A percentile compares a stretch with the other conserved stretches of the same genome.
phyloP scores from a whole-genome alignment of 2,888 invertebrate species.

The Boloria selene region DNA sequence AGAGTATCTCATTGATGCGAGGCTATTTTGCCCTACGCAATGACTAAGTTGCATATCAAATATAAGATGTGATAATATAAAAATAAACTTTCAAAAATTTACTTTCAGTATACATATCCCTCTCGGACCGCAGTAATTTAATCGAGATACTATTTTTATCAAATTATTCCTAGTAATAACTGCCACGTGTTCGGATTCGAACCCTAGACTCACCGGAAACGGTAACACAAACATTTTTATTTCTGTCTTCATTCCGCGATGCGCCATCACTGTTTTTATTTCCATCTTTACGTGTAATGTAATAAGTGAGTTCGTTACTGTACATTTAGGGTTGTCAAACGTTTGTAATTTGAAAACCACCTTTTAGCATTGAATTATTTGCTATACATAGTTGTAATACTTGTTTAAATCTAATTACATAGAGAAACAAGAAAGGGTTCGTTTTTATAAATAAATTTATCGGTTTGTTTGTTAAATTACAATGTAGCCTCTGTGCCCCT shows the following conservation, averaged over 20 bases:
- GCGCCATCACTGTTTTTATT: conserved; percentile 27
- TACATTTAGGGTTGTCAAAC: conserved; percentile 8
- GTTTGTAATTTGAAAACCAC: background rate
- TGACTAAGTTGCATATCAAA: background rate
- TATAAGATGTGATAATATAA: conserved; percentile 1
- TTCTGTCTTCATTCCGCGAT: conserved; percentile 73
- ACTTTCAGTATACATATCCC: conserved; percentile 14
- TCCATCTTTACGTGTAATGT: conserved; percentile 9
- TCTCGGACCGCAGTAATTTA: conserved; percentile 55
- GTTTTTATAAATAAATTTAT: no score
- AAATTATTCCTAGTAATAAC: conserved; percentile 74
- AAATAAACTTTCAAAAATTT: conserved; percentile 12
- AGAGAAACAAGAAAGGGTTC: no score
- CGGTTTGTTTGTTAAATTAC: no score
- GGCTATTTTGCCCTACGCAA: background rate
- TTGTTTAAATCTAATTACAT: no score
- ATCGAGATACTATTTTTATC: conserved; percentile 76
- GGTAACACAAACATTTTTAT: conserved; percentile 81
- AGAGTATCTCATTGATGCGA: no score
- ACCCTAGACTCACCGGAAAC: conserved; percentile 75
- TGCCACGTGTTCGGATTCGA: conserved; percentile 69
- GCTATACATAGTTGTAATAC: no score
- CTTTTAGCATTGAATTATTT: no score
- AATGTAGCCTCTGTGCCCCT: no score
- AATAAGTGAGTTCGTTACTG: conserved; percentile 17